Conservation (phyloP, 2,888 invertebrate genomes). For the Mythimna vitellina region DNA sequence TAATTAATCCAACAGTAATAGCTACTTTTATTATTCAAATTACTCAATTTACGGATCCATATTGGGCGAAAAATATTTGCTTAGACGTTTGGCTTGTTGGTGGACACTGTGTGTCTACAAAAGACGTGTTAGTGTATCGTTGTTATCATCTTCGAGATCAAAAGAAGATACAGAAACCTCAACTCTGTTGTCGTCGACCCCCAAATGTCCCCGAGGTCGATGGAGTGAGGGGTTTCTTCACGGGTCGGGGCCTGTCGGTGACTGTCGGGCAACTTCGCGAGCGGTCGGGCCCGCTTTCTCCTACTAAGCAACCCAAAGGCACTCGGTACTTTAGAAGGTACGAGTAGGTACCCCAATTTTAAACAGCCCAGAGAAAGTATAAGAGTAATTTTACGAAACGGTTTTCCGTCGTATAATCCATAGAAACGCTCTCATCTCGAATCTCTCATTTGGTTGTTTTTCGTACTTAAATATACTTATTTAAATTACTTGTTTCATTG, state of each 20-base stretch:
- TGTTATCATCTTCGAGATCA: slow-evolving; percentile 22
- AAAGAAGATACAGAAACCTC: slow-evolving; percentile 31
- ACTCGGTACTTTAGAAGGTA: slow-evolving; percentile 12
- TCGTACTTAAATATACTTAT: background rate
- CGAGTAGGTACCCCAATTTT: slow-evolving; percentile 17
- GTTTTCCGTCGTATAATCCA: slow-evolving; percentile 2
- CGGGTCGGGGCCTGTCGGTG: slow-evolving; percentile 33
- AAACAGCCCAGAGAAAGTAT: slow-evolving; percentile 10
- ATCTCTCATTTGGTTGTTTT: background rate
- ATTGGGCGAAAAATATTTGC: background rate
- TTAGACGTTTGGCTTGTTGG: background rate
- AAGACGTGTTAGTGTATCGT: slow-evolving; percentile 4
- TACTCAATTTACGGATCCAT: background rate
- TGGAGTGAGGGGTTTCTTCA: slow-evolving; percentile 40
- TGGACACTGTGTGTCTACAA: background rate
- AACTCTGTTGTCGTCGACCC: slow-evolving; percentile 42
- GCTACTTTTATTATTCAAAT: background rate
- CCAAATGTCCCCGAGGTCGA: slow-evolving; percentile 57
- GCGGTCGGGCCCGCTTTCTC: slow-evolving; percentile 28
- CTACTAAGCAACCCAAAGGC: slow-evolving; percentile 42
- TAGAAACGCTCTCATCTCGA: slow-evolving; percentile 1
- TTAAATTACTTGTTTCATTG: background rate
- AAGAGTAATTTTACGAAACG: slow-evolving; percentile 4
- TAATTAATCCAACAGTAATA: slow-evolving; percentile 10
- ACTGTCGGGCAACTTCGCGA: slow-evolving; percentile 15